Conservation (phyloP, 1,140 invertebrate genomes). For the Arctopsyche grandis region DNA sequence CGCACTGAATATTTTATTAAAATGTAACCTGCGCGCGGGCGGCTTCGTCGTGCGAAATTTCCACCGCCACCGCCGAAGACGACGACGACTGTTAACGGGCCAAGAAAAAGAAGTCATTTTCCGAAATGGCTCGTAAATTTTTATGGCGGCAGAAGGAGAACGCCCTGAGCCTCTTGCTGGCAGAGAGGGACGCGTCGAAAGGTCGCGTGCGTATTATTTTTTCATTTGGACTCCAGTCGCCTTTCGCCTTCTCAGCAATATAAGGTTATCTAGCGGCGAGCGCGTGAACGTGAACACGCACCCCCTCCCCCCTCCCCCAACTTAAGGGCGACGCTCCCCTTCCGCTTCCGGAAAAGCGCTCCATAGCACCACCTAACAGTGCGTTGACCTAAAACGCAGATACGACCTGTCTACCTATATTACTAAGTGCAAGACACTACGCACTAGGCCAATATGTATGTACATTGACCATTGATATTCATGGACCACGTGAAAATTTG, state of each 20-base stretch:
- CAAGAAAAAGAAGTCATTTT: conserved; percentile 55
- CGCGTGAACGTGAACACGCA: conserved; percentile 20
- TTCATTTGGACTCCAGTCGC: conserved; percentile 48
- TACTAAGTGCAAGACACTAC: no score
- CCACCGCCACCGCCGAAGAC: conserved; percentile 1
- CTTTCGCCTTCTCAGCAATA: conserved; percentile 50
- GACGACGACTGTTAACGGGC: conserved; percentile 48
- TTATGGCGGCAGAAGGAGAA: conserved; percentile 50
- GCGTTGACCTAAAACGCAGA: no score
- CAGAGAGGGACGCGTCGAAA: conserved; percentile 43
- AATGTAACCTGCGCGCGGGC: neutral
- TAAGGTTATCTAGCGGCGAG: conserved; percentile 48
- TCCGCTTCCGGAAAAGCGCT: conserved; percentile 2
- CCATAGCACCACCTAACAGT: neutral
- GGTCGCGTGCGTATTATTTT: conserved; percentile 55
- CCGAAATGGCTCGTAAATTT: conserved; percentile 55
- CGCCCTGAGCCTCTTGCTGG: conserved; percentile 18
- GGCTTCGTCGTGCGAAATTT: conserved; percentile 32
- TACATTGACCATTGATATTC: no score
- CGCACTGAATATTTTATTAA: conserved; percentile 27
- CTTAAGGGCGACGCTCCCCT: neutral
- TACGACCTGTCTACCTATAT: no score
- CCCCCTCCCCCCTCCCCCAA: neutral
- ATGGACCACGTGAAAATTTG: no score
- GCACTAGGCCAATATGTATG: no score